Conservation (phyloP, 2,113 vertebrate species). For the Electrona antarctica region DNA sequence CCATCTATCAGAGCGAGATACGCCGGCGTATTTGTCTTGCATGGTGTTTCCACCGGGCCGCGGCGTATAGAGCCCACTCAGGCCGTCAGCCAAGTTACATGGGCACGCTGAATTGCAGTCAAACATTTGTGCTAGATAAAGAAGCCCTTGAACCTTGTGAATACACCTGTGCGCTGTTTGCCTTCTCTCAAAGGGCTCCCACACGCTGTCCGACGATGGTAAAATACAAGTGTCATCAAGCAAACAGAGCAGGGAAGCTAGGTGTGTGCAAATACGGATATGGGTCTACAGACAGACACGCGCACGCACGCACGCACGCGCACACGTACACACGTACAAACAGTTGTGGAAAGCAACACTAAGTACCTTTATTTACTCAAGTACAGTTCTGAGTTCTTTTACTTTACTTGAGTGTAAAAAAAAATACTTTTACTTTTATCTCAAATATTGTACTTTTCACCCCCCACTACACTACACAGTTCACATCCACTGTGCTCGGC, state of each 20-base stretch:
- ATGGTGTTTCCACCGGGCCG: conserved; percentile 29
- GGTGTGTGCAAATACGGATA: background rate
- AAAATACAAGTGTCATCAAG: conserved; percentile 67
- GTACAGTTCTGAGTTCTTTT: no score
- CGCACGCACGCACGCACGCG: background rate
- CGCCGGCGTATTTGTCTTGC: conserved; percentile 43
- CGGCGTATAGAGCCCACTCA: conserved; percentile 50
- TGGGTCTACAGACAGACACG: no score
- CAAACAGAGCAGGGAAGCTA: conserved; percentile 16
- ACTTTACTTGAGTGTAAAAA: no score
- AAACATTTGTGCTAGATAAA: conserved; percentile 80
- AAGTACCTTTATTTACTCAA: no score
- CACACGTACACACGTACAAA: conserved; percentile 34
- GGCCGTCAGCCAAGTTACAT: conserved; percentile 70
- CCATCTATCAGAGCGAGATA: conserved; percentile 43
- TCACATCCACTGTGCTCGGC: no score
- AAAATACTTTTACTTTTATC: no score
- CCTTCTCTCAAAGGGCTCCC: conserved; percentile 69
- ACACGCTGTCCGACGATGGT: conserved; percentile 47
- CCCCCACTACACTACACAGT: no score
- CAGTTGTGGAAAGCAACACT: background rate
- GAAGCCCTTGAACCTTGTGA: conserved; percentile 71
- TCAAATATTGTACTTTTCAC: no score
- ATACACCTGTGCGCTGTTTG: conserved; percentile 82
- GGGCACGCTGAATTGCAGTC: conserved; percentile 66